phyloP scores from a whole-genome alignment of 2,888 invertebrate species.

The Stenolophus ochropezus region DNA sequence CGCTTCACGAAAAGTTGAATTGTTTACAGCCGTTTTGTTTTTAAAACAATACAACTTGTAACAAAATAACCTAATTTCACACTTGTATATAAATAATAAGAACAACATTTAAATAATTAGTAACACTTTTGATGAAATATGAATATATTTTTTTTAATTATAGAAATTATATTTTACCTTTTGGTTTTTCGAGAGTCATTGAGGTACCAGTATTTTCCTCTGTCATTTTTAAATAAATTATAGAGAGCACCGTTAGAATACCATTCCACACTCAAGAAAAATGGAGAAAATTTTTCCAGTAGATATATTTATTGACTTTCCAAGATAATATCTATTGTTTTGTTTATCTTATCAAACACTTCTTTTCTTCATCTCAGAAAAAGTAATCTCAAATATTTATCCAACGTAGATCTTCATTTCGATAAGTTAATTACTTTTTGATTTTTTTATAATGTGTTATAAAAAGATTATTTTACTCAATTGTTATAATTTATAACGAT shows the following conservation, averaged over 20 bases:
- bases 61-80: neutral
- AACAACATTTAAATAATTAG: neutral
- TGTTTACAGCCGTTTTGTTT: neutral
- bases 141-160: neutral
- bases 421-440: neutral
- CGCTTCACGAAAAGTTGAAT: neutral
- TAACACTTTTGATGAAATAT: neutral
- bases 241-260: neutral
- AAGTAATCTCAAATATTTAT: neutral
- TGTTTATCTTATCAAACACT: slow-evolving; percentile 10
- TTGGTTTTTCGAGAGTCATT: neutral
- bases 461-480: neutral
- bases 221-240: neutral
- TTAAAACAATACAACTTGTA: neutral
- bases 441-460: neutral
- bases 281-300: neutral
- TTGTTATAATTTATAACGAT: neutral
- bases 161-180: slow-evolving; percentile 1
- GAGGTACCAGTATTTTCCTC: slow-evolving; percentile 1
- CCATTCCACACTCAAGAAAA: neutral
- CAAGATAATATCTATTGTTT: slow-evolving; percentile 3
- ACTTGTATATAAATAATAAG: too few relatives aligned
- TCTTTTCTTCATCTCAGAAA: neutral
- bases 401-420: neutral
- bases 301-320: neutral